Evolutionary conservation across 2,113 vertebrate species (phyloP).

Genomic region (Cottus gobio): DNA sequence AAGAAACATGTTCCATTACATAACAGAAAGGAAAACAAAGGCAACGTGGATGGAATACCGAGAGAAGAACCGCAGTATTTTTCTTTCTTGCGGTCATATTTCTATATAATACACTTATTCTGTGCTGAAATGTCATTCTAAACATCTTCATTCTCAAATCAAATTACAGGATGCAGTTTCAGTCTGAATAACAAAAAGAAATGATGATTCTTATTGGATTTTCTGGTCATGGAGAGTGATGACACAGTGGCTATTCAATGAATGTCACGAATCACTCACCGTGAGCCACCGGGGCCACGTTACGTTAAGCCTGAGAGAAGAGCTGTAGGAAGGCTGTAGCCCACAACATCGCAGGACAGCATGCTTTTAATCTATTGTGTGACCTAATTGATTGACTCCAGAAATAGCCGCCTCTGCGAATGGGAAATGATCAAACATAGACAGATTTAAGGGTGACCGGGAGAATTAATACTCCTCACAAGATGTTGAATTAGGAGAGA

Average conservation of each 20-base stretch:
- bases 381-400: constrained; percentile 70
- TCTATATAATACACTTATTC: not conserved
- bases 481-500: constrained; percentile 11
- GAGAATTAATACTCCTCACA: constrained; percentile 28
- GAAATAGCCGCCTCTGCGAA: constrained; percentile 62
- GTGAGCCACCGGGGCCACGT: constrained; percentile 14
- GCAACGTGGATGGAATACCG: not conserved
- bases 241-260: not conserved
- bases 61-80: not conserved
- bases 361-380: constrained; percentile 51
- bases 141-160: not conserved
- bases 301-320: not conserved
- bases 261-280: constrained; percentile 20
- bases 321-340: not conserved
- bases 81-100: not conserved
- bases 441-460: constrained; percentile 68
- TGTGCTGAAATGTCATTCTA: not conserved
- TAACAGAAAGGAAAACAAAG: constrained; percentile 12
- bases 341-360: constrained; percentile 21
- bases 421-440: constrained; percentile 54
- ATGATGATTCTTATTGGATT: not conserved
- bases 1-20: constrained; percentile 17
- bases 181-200: not conserved
- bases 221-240: not conserved
- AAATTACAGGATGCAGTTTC: not conserved